Base-by-base conservation (phyloP, 2,113 vertebrate species). In the Platycercus adscitus region DNA sequence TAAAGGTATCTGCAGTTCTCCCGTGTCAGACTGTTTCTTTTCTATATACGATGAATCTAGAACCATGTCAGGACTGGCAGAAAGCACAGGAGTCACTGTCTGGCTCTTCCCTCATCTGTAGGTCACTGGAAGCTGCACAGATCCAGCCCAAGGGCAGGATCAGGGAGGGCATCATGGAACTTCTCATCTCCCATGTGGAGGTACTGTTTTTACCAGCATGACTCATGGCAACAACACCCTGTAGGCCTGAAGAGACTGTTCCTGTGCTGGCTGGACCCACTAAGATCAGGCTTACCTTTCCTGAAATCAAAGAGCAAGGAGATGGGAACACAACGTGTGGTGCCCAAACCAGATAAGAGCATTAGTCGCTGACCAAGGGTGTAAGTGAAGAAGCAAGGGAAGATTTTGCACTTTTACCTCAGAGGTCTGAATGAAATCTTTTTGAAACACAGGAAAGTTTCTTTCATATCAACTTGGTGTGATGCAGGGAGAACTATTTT, bases 281-380 rank as follows among this genome's bases (percentile, higher is more conserved):
- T 14, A 12, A 43, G 31, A 88, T 33, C 8, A 44, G 47, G 33
- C 2, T 72, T 24, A 52, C n/a, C 10, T 46, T 53, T 86, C 81
- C 55, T 47, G 29, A 65, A 81, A 76, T 17, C 6, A 49, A 31
- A 35, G 17, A 58, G 37, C 17, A 56, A 47, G 58, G 21, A 47
- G 39, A 37, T 0, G 1, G 13, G 76, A 91, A 50, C 29, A 61
- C 0, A 0, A 9, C 2, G 10, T 19, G 9, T 15, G 35, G 39
- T 15, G 23, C 23, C 26, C 33, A 29, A 43, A 83, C 10, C 23
- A 28, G 23, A 47, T 26, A 79, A 44, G 5, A 37, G 28, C 19
- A 58, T 41, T 58, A 46, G 14, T 25, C 1, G 0, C 28, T 53
- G 33, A 43, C 52, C 1, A 4, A 72, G 35, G 15, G 21, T 47